Evolutionary conservation across 2,113 vertebrate species (phyloP).

Genomic region (Tretioscincus oriximinensis): DNA sequence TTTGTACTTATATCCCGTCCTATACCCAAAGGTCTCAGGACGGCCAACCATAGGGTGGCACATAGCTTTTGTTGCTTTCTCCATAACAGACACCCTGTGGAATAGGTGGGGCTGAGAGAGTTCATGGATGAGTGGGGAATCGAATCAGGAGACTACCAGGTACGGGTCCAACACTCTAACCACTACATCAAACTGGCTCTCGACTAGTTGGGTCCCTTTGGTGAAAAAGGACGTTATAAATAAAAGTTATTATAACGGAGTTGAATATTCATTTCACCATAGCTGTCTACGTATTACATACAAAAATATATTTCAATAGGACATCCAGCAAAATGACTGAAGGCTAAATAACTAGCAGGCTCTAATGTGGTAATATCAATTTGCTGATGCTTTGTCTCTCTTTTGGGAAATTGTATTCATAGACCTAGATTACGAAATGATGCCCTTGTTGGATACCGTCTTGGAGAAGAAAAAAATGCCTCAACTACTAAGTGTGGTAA

Average conservation of each 20-base stretch:
- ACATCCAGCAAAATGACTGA: background rate
- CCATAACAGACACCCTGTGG: too few relatives aligned
- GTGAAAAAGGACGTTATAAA: too few relatives aligned
- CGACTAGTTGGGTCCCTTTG: too few relatives aligned
- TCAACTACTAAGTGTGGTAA: slow-evolving; percentile 12
- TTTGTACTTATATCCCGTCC: too few relatives aligned
- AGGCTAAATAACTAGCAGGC: background rate
- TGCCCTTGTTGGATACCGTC: background rate
- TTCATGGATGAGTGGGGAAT: too few relatives aligned
- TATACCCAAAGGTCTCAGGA: too few relatives aligned
- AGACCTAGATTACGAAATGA: slow-evolving; percentile 13
- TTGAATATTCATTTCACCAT: background rate
- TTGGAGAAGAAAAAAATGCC: slow-evolving; percentile 15
- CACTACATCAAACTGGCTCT: too few relatives aligned
- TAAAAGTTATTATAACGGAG: background rate
- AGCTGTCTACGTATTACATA: background rate
- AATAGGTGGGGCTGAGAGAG: too few relatives aligned
- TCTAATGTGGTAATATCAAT: background rate
- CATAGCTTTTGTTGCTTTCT: too few relatives aligned
- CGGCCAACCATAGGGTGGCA: too few relatives aligned
- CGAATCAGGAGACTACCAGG: too few relatives aligned
- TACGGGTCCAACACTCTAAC: too few relatives aligned
- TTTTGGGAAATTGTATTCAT: background rate
- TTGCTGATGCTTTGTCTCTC: background rate
- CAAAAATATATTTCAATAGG: background rate